Percentiles rank a stretch among this genome's conserved stretches.
Conservation (phyloP, 2,797 vertebrate genomes). For the Megalops cyprinoides region DNA sequence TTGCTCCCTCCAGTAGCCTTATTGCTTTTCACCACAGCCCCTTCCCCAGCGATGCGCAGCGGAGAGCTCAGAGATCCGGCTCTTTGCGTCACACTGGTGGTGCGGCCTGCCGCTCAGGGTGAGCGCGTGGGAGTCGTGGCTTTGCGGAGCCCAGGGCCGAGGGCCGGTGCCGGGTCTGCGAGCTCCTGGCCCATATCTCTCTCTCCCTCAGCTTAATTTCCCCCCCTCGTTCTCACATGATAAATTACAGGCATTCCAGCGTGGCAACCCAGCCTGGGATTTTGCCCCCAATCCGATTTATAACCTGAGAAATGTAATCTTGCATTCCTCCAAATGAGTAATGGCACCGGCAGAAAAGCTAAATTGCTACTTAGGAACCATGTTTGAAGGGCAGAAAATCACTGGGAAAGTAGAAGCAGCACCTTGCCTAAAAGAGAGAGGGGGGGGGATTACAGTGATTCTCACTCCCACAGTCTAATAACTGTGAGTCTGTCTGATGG, state of each 20-base stretch:
- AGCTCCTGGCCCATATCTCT: too few species aligned
- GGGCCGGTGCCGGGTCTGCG: too few species aligned
- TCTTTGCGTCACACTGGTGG: too few species aligned
- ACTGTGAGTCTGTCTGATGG: neutral
- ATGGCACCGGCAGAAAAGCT: neutral
- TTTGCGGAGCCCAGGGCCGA: too few species aligned
- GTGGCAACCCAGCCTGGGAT: too few species aligned
- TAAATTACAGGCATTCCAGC: conserved; percentile 17
- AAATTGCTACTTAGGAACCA: conserved; percentile 17
- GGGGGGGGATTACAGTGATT: neutral
- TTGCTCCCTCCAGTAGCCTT: conserved; percentile 31
- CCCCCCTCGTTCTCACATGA: conserved; percentile 1
- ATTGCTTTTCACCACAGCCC: conserved; percentile 36
- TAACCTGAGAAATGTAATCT: neutral
- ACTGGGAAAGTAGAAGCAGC: neutral
- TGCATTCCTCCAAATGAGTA: conserved; percentile 19
- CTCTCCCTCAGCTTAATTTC: too few species aligned
- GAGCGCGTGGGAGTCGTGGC: too few species aligned
- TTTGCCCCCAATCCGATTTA: neutral
- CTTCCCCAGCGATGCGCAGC: too few species aligned
- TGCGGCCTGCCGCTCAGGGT: too few species aligned
- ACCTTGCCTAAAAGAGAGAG: neutral
- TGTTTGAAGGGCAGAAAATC: neutral
- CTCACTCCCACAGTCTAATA: conserved; percentile 3
- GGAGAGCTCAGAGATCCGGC: too few species aligned